A percentile compares a stretch with the other conserved stretches of the same genome.
phyloP scores from a whole-genome alignment of 2,113 vertebrate genomes.

The Myrmecophaga tridactyla region DNA sequence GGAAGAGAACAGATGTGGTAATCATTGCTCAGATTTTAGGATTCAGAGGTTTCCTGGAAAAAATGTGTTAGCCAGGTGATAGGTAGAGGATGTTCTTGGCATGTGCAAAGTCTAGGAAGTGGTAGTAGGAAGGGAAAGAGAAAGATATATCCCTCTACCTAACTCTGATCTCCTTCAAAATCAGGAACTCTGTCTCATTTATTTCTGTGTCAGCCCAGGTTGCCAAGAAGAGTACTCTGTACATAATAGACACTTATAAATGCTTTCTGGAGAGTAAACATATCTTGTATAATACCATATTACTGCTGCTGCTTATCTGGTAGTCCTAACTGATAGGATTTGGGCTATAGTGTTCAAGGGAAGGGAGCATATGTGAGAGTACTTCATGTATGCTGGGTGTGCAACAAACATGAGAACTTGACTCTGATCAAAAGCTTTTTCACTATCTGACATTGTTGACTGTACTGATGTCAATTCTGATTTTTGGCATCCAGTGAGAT shows the following conservation, averaged over 20 bases:
- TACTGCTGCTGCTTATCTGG: background rate
- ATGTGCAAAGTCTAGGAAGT: background rate
- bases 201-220: background rate
- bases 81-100: background rate
- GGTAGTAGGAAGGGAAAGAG: background rate
- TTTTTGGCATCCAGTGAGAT: background rate
- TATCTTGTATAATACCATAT: background rate
- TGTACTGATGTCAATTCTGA: background rate
- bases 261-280: background rate
- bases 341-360: background rate
- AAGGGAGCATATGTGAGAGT: background rate
- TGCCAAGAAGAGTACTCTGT: background rate
- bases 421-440: background rate
- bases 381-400: background rate
- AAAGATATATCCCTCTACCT: background rate
- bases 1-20: background rate
- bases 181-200: background rate
- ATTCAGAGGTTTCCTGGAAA: background rate
- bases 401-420: background rate
- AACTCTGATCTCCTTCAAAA: background rate
- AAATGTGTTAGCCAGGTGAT: background rate
- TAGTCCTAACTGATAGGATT: background rate
- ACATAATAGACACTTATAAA: background rate
- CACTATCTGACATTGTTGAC: background rate
- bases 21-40: background rate